phyloP scores from a whole-genome alignment of 2,797 vertebrate genomes.

The Bradypodion pumilum region DNA sequence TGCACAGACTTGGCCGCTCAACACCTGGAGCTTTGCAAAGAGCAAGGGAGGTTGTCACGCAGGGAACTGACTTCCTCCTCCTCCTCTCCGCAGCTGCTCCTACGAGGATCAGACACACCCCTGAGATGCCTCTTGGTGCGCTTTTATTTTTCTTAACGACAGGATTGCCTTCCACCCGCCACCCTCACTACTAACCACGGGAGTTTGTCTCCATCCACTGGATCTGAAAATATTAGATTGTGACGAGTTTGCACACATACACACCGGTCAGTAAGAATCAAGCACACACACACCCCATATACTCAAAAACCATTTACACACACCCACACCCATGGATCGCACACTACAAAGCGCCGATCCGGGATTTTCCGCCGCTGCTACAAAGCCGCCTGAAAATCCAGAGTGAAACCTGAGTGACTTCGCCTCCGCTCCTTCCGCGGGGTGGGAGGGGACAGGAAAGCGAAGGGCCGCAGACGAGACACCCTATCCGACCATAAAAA shows the following conservation, averaged over 20 bases:
- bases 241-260: not conserved
- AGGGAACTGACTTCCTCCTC: not conserved
- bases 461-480: not conserved
- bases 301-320: too few relatives aligned
- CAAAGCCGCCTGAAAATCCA: not conserved
- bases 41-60: not conserved
- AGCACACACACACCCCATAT: not conserved
- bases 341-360: not conserved
- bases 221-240: too few relatives aligned
- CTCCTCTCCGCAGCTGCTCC: not conserved
- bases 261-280: too few relatives aligned
- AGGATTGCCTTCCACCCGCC: not conserved
- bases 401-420: not conserved
- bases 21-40: slow-evolving; percentile 16
- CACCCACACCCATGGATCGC: too few relatives aligned
- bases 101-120: slow-evolving; percentile 1
- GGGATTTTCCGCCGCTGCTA: accelerated
- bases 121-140: not conserved
- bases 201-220: not conserved
- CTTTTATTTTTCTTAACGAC: not conserved
- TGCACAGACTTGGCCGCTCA: not conserved
- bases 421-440: not conserved
- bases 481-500: not conserved
- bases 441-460: not conserved
- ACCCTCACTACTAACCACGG: not conserved